A percentile compares a stretch with the other conserved stretches of the same genome.
Evolutionary conservation across 2,797 vertebrate genomes (phyloP).

Genomic region (Margarornis squamiger): DNA sequence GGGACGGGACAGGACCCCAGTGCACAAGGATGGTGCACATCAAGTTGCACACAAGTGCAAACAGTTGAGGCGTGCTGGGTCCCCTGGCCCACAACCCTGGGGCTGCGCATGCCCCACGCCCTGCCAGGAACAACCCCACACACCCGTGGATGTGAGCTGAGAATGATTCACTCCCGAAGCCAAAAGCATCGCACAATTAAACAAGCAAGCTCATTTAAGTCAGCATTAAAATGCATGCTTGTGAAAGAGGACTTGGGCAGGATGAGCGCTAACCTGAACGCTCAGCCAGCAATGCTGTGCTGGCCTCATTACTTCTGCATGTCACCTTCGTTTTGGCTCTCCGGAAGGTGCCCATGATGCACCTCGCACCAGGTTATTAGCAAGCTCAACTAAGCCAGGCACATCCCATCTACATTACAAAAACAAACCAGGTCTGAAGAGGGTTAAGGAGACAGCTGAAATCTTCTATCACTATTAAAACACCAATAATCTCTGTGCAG

Average conservation of each 20-base stretch:
- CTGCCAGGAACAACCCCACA: background rate
- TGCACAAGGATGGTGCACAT: fast-evolving
- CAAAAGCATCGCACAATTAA: slow-evolving; percentile 40
- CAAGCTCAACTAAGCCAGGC: background rate
- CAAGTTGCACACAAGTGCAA: background rate
- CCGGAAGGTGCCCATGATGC: background rate
- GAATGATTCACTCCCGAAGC: slow-evolving; percentile 40
- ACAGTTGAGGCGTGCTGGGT: background rate
- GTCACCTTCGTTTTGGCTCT: background rate
- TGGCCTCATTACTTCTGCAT: background rate
- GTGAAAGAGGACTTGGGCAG: slow-evolving; percentile 28
- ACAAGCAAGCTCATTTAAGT: slow-evolving; percentile 33
- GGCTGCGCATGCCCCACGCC: background rate
- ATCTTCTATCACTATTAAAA: background rate
- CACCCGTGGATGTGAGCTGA: background rate
- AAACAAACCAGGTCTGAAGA: background rate
- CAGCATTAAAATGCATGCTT: slow-evolving; percentile 17
- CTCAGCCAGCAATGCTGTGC: background rate
- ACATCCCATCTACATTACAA: background rate
- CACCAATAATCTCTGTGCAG: background rate
- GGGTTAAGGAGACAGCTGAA: background rate
- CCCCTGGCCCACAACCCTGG: background rate
- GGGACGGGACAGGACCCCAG: background rate
- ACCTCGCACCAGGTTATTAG: background rate
- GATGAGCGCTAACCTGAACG: background rate